Percentiles rank a stretch among this genome's conserved stretches.
Conservation (phyloP, 2,888 invertebrate species). For the Pimpla rufipes region DNA sequence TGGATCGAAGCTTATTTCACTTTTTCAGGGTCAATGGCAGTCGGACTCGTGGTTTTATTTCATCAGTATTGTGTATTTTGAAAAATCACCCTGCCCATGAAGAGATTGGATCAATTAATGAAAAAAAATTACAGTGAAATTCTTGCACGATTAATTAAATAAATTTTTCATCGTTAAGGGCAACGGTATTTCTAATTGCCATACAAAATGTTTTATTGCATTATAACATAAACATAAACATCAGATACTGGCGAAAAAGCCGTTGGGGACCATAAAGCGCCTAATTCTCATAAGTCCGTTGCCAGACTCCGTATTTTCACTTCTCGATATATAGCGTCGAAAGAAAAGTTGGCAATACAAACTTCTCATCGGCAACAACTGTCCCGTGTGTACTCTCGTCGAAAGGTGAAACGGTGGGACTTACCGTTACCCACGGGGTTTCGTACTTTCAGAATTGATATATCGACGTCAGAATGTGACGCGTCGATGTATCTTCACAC, state of each 20-base stretch:
- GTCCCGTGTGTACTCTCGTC: neutral
- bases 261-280: neutral
- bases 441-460: constrained; percentile 17
- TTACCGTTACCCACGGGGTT: neutral
- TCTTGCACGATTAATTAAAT: no score
- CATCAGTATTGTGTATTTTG: neutral
- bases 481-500: neutral
- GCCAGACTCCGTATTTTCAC: neutral
- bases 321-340: neutral
- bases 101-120: no score
- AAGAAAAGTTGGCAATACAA: constrained; percentile 28
- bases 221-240: neutral
- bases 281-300: neutral
- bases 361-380: neutral
- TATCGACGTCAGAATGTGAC: constrained; percentile 6
- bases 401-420: constrained; percentile 11
- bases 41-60: neutral
- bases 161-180: neutral
- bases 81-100: neutral
- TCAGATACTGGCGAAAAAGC: neutral
- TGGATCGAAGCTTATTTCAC: neutral
- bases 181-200: neutral
- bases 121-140: neutral
- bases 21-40: neutral
- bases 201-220: neutral